Evolutionary conservation across 2,888 invertebrate genomes (phyloP).

Genomic region (Ophion costatus): DNA sequence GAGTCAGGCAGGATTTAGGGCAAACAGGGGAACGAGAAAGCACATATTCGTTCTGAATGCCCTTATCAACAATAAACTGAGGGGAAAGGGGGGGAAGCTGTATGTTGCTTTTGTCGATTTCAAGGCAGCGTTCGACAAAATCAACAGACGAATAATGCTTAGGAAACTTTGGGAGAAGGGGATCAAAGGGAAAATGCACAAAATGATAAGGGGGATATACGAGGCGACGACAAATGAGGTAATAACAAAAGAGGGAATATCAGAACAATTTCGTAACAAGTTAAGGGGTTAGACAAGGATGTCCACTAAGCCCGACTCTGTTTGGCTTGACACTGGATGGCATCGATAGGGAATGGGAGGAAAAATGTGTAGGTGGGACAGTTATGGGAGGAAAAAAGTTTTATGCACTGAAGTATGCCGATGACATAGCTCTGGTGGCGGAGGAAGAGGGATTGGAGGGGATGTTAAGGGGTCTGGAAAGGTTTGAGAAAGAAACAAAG

Average conservation of each 20-base stretch:
- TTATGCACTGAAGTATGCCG: background rate
- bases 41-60: too few relatives aligned
- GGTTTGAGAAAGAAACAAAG: slow-evolving; percentile 6
- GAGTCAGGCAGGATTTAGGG: too few relatives aligned
- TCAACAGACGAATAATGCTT: too few relatives aligned
- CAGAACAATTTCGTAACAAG: slow-evolving; percentile 30
- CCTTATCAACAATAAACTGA: background rate
- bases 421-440: slow-evolving; percentile 24
- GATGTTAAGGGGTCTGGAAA: slow-evolving; percentile 20
- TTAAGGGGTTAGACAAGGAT: slow-evolving; percentile 40
- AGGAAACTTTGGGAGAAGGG: background rate
- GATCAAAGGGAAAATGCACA: slow-evolving; percentile 25
- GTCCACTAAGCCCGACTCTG: slow-evolving; percentile 38
- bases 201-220: slow-evolving; percentile 34
- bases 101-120: too few relatives aligned
- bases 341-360: too few relatives aligned
- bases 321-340: too few relatives aligned
- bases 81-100: slow-evolving; percentile 10
- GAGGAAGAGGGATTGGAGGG: background rate
- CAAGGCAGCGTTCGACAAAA: too few relatives aligned
- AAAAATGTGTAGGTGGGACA: background rate
- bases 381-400: background rate
- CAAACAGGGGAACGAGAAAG: too few relatives aligned
- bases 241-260: too few relatives aligned
- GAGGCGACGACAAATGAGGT: background rate